Evolutionary conservation across 1,140 invertebrate genomes (phyloP), one percentile per base, ranked within the genome.

Genomic region (Drosophila setifemur): DNA sequence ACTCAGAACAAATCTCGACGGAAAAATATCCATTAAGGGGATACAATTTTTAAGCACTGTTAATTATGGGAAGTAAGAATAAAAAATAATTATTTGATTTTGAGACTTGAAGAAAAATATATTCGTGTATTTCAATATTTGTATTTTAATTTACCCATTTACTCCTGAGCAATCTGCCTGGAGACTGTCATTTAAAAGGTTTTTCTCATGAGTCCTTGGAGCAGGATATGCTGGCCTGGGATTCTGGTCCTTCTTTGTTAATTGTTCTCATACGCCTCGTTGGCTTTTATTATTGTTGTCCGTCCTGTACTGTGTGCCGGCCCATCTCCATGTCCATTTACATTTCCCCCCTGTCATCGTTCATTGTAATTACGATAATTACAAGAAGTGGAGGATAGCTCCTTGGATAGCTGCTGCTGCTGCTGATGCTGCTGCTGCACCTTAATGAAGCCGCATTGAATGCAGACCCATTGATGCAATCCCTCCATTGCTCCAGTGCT

Each of bases 311-410:
- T 50, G 55, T 57, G 39, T 53, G 35, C 33, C 33, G 45, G 19
- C 23, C 26, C 57, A 33, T 37, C 40, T 18, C 33, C 48, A 50
- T 58, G 69, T 52, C 35, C 60, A 61, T 55, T 18, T 37, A 35
- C 73, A 72, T 67, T 68, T 70, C 49, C 53, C 57, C 26, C 52
- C 21, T 48, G 48, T 61, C 81, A 75, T 79, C 81, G 60, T 57
- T 85, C 71, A 81, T 86, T 85, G 79, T 85, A 85, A 85, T 85
- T 86, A 64, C 81, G 53, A 85, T 85, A 86, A 85, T 86, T 85
- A 86, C 68, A 73, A 68, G 81, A 49, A 68, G 55, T 48, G 58
- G 11, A 42, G 66, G 18, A 28, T 35, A 58, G 73, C 61, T 78
- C 68, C 73, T 75, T 68, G 31, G 37, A 39, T n/a, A n/a, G n/a